phyloP scores from a whole-genome alignment of 2,797 vertebrate genomes.

The Sebastes taczanowskii region DNA sequence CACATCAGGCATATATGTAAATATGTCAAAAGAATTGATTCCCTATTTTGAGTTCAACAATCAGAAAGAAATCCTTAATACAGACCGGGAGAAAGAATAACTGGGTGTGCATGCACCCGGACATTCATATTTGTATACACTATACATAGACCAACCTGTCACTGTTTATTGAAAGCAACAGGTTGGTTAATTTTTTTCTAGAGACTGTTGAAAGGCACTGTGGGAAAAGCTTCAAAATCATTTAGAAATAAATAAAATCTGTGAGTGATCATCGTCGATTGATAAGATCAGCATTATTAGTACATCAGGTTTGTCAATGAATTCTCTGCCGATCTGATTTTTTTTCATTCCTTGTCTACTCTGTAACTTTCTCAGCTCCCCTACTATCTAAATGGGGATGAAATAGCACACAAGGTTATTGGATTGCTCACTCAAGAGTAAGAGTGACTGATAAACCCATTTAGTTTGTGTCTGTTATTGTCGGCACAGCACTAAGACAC shows the following conservation, averaged over 20 bases:
- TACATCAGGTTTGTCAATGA: neutral
- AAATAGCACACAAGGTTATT: conserved; percentile 16
- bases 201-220: neutral
- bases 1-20: neutral
- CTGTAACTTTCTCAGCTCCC: neutral
- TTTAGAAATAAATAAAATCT: neutral
- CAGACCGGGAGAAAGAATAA: neutral
- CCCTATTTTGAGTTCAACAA: neutral
- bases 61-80: neutral
- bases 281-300: neutral
- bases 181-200: neutral
- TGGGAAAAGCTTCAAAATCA: neutral
- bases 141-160: neutral
- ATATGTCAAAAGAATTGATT: neutral
- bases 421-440: conserved; percentile 20
- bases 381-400: neutral
- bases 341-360: neutral
- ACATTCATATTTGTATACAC: neutral
- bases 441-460: conserved; percentile 39
- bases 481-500: conserved; percentile 1
- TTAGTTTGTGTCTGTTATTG: conserved; percentile 19
- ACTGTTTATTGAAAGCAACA: neutral
- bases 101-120: neutral
- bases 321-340: neutral
- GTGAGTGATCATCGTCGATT: neutral